These are phyloP conservation scores for Holacanthella duospinosa DNA, from an alignment of 2,888 invertebrate species.

Conservation along the genomic window DNA sequence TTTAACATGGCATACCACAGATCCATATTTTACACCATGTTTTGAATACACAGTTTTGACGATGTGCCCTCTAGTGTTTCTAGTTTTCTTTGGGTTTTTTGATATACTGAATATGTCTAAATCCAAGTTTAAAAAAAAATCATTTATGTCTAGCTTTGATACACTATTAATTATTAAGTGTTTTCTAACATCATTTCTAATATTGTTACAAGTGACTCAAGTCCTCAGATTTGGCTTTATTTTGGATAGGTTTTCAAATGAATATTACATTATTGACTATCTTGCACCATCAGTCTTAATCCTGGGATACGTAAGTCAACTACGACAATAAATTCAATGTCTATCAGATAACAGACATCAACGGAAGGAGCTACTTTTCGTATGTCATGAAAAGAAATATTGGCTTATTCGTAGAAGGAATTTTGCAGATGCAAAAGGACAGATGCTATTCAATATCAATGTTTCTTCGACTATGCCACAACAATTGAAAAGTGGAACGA, in stretches of 20 bases:
- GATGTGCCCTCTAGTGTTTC: conserved; percentile 75
- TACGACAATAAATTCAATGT: too few relatives aligned
- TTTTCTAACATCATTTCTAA: neutral
- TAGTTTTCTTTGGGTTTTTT: conserved; percentile 65
- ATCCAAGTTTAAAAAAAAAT: neutral
- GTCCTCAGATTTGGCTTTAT: neutral
- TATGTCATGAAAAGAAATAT: too few relatives aligned
- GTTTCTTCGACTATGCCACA: too few relatives aligned
- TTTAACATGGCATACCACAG: conserved; percentile 63
- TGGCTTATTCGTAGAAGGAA: too few relatives aligned
- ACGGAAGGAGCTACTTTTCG: too few relatives aligned
- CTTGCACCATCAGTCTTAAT: neutral
- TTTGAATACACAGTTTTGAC: conserved; percentile 81
- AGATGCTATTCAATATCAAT: too few relatives aligned
- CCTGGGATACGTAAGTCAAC: neutral
- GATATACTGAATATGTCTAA: conserved; percentile 49
- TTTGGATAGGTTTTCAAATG: neutral
- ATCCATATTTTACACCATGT: conserved; percentile 79
- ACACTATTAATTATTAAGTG: neutral
- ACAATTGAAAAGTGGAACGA: too few relatives aligned
- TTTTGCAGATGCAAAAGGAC: too few relatives aligned
- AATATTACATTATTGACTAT: neutral
- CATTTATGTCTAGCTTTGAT: neutral
- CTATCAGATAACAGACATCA: too few relatives aligned
- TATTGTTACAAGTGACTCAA: neutral